Evolutionary conservation across 2,797 vertebrate species (phyloP).

Genomic region (Cottoperca gobio): DNA sequence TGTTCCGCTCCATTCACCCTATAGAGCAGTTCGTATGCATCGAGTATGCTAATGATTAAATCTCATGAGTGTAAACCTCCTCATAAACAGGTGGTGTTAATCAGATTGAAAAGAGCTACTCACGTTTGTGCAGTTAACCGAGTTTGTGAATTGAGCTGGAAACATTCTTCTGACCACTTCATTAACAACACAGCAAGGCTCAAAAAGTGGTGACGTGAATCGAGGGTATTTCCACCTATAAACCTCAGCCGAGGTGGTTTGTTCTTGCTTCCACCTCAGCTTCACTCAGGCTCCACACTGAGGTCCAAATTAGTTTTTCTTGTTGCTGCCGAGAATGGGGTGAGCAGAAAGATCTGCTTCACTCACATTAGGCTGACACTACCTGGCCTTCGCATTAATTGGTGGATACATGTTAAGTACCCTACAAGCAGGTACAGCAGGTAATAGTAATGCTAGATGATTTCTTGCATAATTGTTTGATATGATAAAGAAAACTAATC

Average conservation of each 20-base stretch:
- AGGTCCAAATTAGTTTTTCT: slow-evolving; percentile 14
- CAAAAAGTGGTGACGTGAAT: no score
- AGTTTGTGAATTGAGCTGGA: neutral
- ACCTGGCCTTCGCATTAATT: neutral
- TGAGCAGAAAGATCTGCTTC: neutral
- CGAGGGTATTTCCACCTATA: neutral
- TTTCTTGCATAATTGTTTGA: neutral
- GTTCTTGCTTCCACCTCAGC: neutral
- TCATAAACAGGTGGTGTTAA: slow-evolving; percentile 3
- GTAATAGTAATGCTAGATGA: neutral
- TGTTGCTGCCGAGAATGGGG: neutral
- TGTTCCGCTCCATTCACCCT: neutral
- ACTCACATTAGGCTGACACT: neutral
- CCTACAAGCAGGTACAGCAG: neutral
- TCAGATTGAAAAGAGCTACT: neutral
- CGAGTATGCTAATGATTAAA: neutral
- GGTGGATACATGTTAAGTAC: neutral
- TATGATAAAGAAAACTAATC: neutral
- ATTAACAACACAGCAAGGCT: neutral
- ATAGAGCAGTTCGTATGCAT: neutral
- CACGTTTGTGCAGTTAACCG: neutral
- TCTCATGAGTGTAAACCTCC: neutral
- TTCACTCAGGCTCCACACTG: neutral
- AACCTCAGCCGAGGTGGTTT: slow-evolving; percentile 20
- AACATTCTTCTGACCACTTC: neutral